A percentile compares a stretch with the other conserved stretches of the same genome.
Evolutionary conservation across 2,113 vertebrate genomes (phyloP).

Genomic region (Lycaon pictus): DNA sequence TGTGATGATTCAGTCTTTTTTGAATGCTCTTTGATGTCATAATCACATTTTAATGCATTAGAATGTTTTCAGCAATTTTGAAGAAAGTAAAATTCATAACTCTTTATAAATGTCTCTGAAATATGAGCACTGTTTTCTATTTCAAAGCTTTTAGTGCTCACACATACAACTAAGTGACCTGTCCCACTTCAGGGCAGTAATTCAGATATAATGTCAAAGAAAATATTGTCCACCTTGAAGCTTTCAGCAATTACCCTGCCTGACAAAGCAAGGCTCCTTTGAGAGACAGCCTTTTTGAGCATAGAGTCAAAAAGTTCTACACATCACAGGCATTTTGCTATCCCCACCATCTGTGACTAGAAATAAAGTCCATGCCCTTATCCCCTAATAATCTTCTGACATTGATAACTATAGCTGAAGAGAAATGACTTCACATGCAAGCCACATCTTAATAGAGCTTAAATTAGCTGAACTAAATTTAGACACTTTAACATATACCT

Average conservation of each 20-base stretch:
- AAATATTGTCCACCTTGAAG: background rate
- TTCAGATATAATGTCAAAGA: constrained; percentile 50
- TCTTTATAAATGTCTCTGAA: constrained; percentile 14
- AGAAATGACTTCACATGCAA: constrained; percentile 49
- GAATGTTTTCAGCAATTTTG: background rate
- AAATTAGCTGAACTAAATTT: constrained; percentile 73
- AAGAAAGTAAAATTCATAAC: background rate
- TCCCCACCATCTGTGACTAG: constrained; percentile 30
- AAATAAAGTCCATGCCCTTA: constrained; percentile 11
- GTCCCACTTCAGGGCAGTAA: constrained; percentile 12
- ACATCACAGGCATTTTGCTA: constrained; percentile 25
- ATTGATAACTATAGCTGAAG: constrained; percentile 15
- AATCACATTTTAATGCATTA: background rate
- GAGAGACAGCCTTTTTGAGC: constrained; percentile 38
- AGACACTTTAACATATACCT: constrained; percentile 52
- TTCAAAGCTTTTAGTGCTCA: background rate
- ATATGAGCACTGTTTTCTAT: background rate
- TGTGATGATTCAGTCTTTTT: background rate
- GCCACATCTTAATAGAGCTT: constrained; percentile 38
- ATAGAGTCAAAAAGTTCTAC: constrained; percentile 31
- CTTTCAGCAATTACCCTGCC: constrained; percentile 32
- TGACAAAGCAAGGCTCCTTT: constrained; percentile 55
- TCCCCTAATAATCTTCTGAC: constrained; percentile 36
- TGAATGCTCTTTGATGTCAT: background rate
- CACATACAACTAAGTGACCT: background rate